Evolutionary conservation across 1,140 invertebrate genomes (phyloP).

Genomic region (Brachystomella parvula): DNA sequence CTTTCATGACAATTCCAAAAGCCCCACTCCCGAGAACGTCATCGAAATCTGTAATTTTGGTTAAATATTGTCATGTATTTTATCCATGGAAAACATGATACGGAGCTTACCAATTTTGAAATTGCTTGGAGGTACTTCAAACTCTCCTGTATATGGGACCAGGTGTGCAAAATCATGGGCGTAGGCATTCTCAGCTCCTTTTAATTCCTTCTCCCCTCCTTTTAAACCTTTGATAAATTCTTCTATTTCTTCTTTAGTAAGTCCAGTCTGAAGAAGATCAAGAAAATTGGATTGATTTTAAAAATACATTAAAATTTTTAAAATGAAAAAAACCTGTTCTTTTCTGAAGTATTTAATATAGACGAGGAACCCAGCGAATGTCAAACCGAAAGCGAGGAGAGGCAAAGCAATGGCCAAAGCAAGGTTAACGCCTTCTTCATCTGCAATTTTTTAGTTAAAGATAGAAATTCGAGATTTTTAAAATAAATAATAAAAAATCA

Average conservation of each 20-base stretch:
- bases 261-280: not conserved
- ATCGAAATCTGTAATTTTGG: not conserved
- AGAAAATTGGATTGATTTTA: no score
- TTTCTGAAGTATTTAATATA: not conserved
- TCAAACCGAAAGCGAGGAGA: not conserved
- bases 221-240: constrained; percentile 12
- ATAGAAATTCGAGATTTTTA: not conserved
- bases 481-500: not conserved
- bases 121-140: not conserved
- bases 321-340: not conserved
- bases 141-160: not conserved
- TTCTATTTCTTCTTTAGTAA: constrained; percentile 11
- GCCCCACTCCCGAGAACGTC: not conserved
- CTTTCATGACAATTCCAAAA: not conserved
- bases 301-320: not conserved
- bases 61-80: no score
- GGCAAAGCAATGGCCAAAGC: not conserved
- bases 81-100: no score
- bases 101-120: constrained; percentile 14
- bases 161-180: constrained; percentile 6
- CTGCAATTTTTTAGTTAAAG: not conserved
- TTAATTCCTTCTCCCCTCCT: not conserved
- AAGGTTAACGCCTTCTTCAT: not conserved
- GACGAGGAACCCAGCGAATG: not conserved
- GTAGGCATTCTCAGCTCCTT: not conserved